Percentiles rank a stretch among this genome's conserved stretches.
These are phyloP conservation scores for Craseonycteris thonglongyai DNA, from an alignment of 2,113 vertebrate genomes.

Conservation along the genomic window DNA sequence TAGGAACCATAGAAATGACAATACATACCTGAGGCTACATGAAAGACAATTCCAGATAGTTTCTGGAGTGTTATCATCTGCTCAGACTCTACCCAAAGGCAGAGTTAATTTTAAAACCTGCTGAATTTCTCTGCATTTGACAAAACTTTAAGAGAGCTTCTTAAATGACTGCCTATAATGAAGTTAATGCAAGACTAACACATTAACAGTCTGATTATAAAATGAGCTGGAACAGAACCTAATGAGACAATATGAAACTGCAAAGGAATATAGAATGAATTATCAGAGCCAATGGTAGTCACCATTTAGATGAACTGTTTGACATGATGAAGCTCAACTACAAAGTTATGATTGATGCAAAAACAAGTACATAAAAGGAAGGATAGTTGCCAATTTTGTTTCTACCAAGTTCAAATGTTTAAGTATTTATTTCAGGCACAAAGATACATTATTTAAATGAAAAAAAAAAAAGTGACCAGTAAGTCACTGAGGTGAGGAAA, in stretches of 20 bases:
- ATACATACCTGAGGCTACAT: neutral
- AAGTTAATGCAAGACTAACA: constrained; percentile 22
- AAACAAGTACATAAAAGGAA: neutral
- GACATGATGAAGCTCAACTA: neutral
- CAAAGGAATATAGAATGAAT: constrained; percentile 19
- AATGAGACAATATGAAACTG: constrained; percentile 9
- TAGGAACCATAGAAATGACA: neutral
- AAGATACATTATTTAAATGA: neutral
- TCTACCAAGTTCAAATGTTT: neutral
- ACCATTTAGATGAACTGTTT: neutral
- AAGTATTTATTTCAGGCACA: neutral
- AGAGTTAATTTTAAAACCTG: neutral
- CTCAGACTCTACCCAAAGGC: neutral
- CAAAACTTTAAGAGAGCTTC: neutral
- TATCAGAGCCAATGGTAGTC: neutral
- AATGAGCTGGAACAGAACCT: neutral
- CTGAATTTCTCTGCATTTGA: neutral
- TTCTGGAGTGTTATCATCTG: neutral
- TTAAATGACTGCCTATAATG: neutral
- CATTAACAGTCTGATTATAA: neutral
- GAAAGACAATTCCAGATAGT: neutral
- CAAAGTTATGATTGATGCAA: neutral
- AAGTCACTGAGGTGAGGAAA: neutral
- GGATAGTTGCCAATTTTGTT: neutral
- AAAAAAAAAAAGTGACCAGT: neutral